Percentiles rank a stretch among this genome's conserved stretches.
Evolutionary conservation across 1,140 invertebrate genomes (phyloP).

Genomic region (Drosophila subpulchrella): DNA sequence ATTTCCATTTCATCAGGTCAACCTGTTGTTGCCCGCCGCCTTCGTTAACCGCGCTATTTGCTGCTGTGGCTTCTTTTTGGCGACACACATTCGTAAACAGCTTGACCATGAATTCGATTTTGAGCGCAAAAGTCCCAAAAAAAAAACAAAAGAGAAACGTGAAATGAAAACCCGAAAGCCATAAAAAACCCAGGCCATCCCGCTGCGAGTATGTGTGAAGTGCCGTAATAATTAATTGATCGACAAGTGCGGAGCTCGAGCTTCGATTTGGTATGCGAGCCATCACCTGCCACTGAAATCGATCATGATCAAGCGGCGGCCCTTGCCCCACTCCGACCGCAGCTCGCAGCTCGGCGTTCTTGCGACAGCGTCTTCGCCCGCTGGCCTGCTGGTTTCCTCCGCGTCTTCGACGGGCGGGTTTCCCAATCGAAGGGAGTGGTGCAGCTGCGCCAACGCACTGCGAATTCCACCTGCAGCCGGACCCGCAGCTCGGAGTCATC

Average conservation of each 20-base stretch:
- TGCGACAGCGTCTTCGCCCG: conserved; percentile 43
- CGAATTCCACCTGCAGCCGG: conserved; percentile 31
- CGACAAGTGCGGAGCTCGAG: conserved; percentile 78
- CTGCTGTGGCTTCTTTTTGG: conserved; percentile 59
- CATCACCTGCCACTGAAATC: conserved; percentile 65
- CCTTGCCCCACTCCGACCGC: conserved; percentile 55
- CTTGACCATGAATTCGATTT: conserved; percentile 80
- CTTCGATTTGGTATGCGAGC: conserved; percentile 70
- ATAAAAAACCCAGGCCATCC: conserved; percentile 59
- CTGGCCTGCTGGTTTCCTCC: not conserved
- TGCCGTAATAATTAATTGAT: conserved; percentile 82
- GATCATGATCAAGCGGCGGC: conserved; percentile 64
- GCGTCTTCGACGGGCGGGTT: conserved; percentile 8
- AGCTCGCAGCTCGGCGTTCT: conserved; percentile 26
- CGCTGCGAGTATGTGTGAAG: conserved; percentile 54
- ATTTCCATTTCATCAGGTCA: conserved; percentile 79
- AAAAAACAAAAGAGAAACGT: conserved; percentile 58
- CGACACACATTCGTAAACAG: conserved; percentile 72
- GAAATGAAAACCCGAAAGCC: conserved; percentile 67
- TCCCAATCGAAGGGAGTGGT: conserved; percentile 37
- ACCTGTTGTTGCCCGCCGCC: conserved; percentile 52
- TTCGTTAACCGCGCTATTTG: not conserved
- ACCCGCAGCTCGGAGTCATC: conserved; percentile 3
- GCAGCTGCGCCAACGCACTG: conserved; percentile 24
- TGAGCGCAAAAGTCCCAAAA: conserved; percentile 77